Percentiles rank a stretch among this genome's conserved stretches.
These are phyloP conservation scores for Mactra quadrangularis DNA, from an alignment of 1,140 invertebrate species.

Conservation along the genomic window DNA sequence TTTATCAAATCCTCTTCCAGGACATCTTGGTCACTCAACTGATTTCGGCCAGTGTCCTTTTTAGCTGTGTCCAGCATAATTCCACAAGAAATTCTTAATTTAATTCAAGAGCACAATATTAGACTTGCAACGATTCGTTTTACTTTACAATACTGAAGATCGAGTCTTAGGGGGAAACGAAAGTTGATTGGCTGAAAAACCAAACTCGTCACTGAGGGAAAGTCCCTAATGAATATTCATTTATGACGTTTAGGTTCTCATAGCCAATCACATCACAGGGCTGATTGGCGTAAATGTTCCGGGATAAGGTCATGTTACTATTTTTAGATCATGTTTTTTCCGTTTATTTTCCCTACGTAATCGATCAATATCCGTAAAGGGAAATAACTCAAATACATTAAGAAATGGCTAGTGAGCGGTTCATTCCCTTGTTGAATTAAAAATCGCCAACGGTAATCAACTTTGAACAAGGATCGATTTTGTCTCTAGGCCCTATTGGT, in stretches of 20 bases:
- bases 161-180: conserved; percentile 40
- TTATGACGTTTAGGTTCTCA: background rate
- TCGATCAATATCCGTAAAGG: too few relatives aligned
- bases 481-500: too few relatives aligned
- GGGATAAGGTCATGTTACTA: conserved; percentile 44
- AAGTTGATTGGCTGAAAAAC: conserved; percentile 32
- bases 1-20: background rate
- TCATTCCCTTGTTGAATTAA: too few relatives aligned
- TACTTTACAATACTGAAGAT: conserved; percentile 8
- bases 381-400: too few relatives aligned
- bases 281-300: background rate
- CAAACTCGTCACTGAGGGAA: conserved; percentile 37
- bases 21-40: too few relatives aligned
- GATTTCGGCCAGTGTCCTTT: background rate
- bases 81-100: background rate
- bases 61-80: conserved; percentile 6
- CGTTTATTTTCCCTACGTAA: background rate
- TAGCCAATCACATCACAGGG: conserved; percentile 22
- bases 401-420: conserved; percentile 2
- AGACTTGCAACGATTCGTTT: background rate
- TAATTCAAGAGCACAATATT: background rate
- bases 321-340: background rate
- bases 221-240: conserved; percentile 54
- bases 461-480: too few relatives aligned
- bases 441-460: too few relatives aligned